Evolutionary conservation across 1,140 invertebrate species (phyloP).

Genomic region (Brevipalpus yothersi): DNA sequence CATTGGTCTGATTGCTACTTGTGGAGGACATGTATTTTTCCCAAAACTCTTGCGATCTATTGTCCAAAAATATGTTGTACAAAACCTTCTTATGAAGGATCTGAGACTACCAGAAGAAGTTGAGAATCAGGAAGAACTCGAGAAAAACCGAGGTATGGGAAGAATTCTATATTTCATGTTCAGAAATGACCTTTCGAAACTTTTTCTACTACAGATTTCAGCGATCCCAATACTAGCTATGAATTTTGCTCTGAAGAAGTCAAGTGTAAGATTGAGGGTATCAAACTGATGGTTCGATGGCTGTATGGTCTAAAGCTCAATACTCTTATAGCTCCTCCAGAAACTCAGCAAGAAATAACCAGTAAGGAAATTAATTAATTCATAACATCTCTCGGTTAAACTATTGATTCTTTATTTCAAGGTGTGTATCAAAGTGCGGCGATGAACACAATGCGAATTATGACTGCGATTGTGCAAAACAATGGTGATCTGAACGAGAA

Average conservation of each 20-base stretch:
- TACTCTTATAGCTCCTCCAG: constrained; percentile 4
- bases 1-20: constrained; percentile 69
- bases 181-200: not conserved
- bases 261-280: constrained; percentile 69
- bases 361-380: constrained; percentile 1
- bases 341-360: constrained; percentile 7
- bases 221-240: constrained; percentile 24
- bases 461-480: constrained; percentile 65
- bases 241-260: constrained; percentile 70
- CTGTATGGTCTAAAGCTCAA: constrained; percentile 51
- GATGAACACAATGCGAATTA: constrained; percentile 50
- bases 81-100: constrained; percentile 74
- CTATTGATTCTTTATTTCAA: constrained; percentile 1
- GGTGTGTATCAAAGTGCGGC: constrained; percentile 8
- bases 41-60: constrained; percentile 64
- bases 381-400: not conserved
- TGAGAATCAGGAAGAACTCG: constrained; percentile 6
- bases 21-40: constrained; percentile 62
- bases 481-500: constrained; percentile 50
- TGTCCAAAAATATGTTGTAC: constrained; percentile 80
- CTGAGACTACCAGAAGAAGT: constrained; percentile 9
- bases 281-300: constrained; percentile 91
- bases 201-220: not conserved
- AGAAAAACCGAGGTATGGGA: constrained; percentile 3
- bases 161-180: not conserved